These are phyloP conservation scores for Drosophila elegans DNA, from an alignment of 1,140 invertebrate genomes.

Conservation along the genomic window DNA sequence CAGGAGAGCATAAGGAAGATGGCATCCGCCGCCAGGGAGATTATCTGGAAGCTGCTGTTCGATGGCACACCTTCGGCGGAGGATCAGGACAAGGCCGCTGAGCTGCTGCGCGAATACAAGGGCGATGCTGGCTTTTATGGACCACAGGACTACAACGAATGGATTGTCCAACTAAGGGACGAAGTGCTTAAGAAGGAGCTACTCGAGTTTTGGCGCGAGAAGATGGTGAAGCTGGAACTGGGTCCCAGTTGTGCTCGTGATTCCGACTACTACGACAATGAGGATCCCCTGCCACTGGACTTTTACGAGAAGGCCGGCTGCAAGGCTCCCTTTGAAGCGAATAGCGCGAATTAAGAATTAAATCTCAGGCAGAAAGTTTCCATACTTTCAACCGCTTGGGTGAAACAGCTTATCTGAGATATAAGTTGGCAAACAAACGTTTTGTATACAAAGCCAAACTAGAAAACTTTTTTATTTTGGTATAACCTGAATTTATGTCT, in stretches of 20 bases:
- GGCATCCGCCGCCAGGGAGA: constrained; percentile 29
- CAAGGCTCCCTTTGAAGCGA: constrained; percentile 57
- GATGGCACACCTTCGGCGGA: constrained; percentile 28
- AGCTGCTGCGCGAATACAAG: constrained; percentile 62
- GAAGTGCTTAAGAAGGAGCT: constrained; percentile 54
- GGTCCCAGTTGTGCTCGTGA: constrained; percentile 69
- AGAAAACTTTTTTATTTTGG: background rate
- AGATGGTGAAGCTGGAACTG: constrained; percentile 66
- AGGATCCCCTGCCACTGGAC: constrained; percentile 51
- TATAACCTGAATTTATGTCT: background rate
- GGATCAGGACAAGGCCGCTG: constrained; percentile 54
- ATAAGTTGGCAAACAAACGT: background rate
- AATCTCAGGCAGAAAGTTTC: background rate
- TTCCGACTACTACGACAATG: constrained; percentile 65
- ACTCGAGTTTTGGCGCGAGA: constrained; percentile 70
- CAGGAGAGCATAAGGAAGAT: constrained; percentile 52
- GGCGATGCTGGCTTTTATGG: constrained; percentile 65
- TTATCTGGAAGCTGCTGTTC: constrained; percentile 66
- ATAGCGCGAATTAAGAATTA: background rate
- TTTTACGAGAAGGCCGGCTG: constrained; percentile 72
- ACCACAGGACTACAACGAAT: constrained; percentile 62
- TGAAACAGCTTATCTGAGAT: background rate
- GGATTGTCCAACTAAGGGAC: constrained; percentile 69
- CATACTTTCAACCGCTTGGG: background rate
- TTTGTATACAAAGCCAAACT: background rate